Conservation (phyloP, 2,797 vertebrate genomes). For the Channa striata region DNA sequence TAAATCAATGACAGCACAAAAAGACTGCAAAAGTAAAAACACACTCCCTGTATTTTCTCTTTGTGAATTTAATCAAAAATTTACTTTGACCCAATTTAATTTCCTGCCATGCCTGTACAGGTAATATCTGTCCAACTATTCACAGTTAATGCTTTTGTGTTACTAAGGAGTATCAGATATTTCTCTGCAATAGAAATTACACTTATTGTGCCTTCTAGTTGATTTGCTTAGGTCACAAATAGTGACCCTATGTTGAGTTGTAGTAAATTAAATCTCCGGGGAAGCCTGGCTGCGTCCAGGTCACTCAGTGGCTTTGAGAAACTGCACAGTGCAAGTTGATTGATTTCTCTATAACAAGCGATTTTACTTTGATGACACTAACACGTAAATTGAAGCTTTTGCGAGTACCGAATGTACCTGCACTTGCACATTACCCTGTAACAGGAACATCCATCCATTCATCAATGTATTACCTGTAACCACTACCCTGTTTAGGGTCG, state of each 20-base stretch:
- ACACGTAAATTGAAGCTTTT: constrained; percentile 28
- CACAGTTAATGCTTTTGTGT: neutral
- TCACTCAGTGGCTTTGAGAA: constrained; percentile 44
- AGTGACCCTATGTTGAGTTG: constrained; percentile 47
- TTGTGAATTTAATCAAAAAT: constrained; percentile 46
- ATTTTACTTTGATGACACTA: constrained; percentile 10
- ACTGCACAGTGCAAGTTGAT: constrained; percentile 39
- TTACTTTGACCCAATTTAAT: constrained; percentile 25
- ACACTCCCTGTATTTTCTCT: neutral
- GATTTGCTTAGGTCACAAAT: constrained; percentile 34
- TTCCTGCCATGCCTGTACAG: constrained; percentile 1
- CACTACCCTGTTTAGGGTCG: no score
- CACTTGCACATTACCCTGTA: constrained; percentile 4
- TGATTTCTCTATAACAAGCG: constrained; percentile 48
- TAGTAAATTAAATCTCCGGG: constrained; percentile 47
- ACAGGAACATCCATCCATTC: neutral
- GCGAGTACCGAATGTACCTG: constrained; percentile 8
- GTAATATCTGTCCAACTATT: constrained; percentile 15
- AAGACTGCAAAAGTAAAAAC: constrained; percentile 7
- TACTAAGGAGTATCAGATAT: neutral
- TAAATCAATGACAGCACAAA: constrained; percentile 33
- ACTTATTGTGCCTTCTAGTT: constrained; percentile 15
- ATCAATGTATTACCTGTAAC: no score
- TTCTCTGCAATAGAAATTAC: constrained; percentile 1
- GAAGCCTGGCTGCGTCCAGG: constrained; percentile 43